Base-by-base conservation (phyloP, 2,888 invertebrate species). In the Nymphalis c-album region DNA sequence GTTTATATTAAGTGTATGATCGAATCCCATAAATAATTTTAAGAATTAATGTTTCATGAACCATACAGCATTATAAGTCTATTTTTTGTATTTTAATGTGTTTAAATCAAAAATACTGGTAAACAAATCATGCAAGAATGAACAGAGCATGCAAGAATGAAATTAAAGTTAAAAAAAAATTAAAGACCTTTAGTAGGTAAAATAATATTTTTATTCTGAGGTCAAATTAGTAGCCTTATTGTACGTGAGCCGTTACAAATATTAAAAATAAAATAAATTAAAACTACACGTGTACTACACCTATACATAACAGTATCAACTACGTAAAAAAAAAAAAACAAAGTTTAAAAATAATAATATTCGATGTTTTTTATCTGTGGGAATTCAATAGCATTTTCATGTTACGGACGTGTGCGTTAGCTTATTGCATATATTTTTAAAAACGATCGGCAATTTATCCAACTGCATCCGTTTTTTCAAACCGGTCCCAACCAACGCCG, bases 121-220 rank as follows among this genome's bases (percentile, higher is more conserved):
- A 40, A 40, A 40, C 13, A 3, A 4, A 40, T 20, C 63, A 59
- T 61, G 48, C 62, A 64, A 63, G 46, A n/a, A n/a, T n/a, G n/a
- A n/a, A n/a, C n/a, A n/a, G n/a, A 48, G 26, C 73, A 75, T 67
- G 73, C 73, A 73, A 69, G 62, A 60, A 65, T 66, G 47, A 58
- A 72, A 69, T 67, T 40, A 63, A 75, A 71, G 74, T 73, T 73
- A 73, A 73, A 69, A 67, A 31, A 77, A 85, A 88, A 85, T 83
- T 80, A 85, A 88, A 89, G 78, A 83, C 85, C 79, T 80, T 80
- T 75, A 76, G 58, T 77, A 79, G 75, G 75, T 78, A 78, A 83
- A 84, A 85, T 82, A 86, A 89, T 83, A 85, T 76, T 83, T 89
- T 91, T 87, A 89, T 90, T 87, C 67, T 81, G 77, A 80, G 77